Evolutionary conservation across 1,140 invertebrate genomes (phyloP), one percentile per base, ranked within the genome.

Genomic region (Drosophila aff.): DNA sequence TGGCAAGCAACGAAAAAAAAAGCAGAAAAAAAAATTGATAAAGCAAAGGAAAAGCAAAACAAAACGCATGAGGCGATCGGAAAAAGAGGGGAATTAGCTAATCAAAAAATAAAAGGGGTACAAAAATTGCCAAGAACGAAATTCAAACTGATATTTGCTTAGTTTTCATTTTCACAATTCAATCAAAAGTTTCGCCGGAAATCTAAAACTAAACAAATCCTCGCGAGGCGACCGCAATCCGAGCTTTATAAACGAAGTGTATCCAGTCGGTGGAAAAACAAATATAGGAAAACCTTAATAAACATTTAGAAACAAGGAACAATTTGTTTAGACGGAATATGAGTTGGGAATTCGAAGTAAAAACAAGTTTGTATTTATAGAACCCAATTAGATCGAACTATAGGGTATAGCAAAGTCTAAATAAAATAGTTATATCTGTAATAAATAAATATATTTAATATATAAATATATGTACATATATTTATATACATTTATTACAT

Each of bases 1-100:
- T 74, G 71, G 71, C 71, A 74, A 62, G 46, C 52, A 38, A 41
- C 69, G 46, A 73, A 76, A 74, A 73, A 43, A 28, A 61, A 15
- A 28, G 9, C 23, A 9, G 26, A 41, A 62, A 53, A 68, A 47
- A 38, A 55, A 57, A 16, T 36, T 23, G 33, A 55, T 55, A 23
- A 16, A 69, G 23, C 28, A 31, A n/a, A 11, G 40, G 50, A 60
- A 43, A 72, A 50, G 61, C 46, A 73, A 71, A 71, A 60, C 57
- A 76, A 55, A 64, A 41, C 13, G 55, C 28, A 52, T 52, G 28
- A 26, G 57, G 58, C 31, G 43, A 36, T 28, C 33, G 33, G 28
- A 47, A 49, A 33, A 53, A 9, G 44, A n/a, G 31, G 18, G 31
- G 43, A 33, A 55, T 55, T 55, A 55, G 53, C 53, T 65, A 38